A percentile compares a stretch with the other conserved stretches of the same genome.
These are phyloP conservation scores for Carduelis carduelis DNA, from an alignment of 2,797 vertebrate genomes.

Conservation along the genomic window DNA sequence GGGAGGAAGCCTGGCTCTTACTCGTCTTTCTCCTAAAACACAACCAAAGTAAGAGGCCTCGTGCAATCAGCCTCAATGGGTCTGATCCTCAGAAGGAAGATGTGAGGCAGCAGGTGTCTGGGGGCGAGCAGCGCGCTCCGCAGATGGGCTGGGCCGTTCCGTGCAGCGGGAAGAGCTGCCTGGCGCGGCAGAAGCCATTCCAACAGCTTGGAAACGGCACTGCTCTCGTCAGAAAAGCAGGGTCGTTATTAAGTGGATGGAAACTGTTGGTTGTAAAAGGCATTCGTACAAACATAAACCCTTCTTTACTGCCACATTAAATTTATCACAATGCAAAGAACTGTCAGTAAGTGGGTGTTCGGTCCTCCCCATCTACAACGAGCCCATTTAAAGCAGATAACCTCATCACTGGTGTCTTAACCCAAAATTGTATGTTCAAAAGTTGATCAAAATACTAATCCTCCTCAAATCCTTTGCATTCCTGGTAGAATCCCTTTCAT, in stretches of 20 bases:
- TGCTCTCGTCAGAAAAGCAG: conserved; percentile 64
- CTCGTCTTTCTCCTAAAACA: conserved; percentile 11
- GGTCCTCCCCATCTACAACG: neutral
- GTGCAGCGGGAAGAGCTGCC: conserved; percentile 60
- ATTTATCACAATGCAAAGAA: conserved; percentile 71
- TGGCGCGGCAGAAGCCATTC: conserved; percentile 18
- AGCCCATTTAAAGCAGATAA: conserved; percentile 5
- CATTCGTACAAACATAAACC: conserved; percentile 32
- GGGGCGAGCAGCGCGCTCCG: neutral
- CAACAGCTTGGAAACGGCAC: conserved; percentile 73
- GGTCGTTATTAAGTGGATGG: conserved; percentile 77
- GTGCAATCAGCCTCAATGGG: neutral
- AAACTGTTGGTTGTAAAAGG: conserved; percentile 72
- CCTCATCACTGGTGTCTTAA: neutral
- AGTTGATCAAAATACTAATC: neutral
- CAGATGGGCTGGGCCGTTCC: conserved; percentile 73
- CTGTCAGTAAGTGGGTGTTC: conserved; percentile 37
- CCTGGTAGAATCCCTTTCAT: neutral
- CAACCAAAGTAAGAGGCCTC: neutral
- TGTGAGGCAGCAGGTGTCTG: conserved; percentile 75
- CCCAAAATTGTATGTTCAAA: neutral
- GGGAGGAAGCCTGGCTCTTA: conserved; percentile 10
- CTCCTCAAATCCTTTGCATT: neutral
- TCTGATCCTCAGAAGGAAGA: conserved; percentile 65
- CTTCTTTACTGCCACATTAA: conserved; percentile 68